phyloP scores from a whole-genome alignment of 2,888 invertebrate species.

The Drosophila yooni region DNA sequence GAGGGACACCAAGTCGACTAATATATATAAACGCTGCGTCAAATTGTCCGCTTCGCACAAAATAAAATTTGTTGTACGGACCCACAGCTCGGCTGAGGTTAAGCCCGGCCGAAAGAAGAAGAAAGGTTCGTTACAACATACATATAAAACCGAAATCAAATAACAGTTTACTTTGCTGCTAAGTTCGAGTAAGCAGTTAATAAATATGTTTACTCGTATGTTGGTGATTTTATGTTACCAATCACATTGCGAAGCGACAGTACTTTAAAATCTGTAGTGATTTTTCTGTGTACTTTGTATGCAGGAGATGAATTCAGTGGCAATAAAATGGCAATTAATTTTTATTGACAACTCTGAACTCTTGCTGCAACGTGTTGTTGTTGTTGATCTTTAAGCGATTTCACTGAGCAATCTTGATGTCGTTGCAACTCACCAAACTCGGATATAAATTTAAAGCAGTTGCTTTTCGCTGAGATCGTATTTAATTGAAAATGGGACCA shows the following conservation, averaged over 20 bases:
- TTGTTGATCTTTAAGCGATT: conserved; percentile 66
- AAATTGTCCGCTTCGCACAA: too few species aligned
- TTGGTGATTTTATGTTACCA: conserved; percentile 18
- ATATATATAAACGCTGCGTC: too few species aligned
- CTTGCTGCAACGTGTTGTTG: conserved; percentile 64
- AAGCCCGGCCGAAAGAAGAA: too few species aligned
- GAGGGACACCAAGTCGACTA: too few species aligned
- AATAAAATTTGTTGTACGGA: too few species aligned
- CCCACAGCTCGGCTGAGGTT: too few species aligned
- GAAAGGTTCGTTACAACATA: too few species aligned
- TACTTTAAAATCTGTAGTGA: conserved; percentile 6
- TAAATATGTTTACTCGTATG: background rate
- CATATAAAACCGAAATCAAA: background rate
- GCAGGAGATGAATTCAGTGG: conserved; percentile 65
- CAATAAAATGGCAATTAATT: conserved; percentile 84
- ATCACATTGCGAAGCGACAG: background rate
- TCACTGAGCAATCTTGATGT: conserved; percentile 48
- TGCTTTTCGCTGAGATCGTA: background rate
- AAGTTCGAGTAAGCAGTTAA: background rate
- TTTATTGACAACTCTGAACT: conserved; percentile 83
- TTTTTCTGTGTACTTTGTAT: conserved; percentile 63
- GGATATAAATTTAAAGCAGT: conserved; percentile 8
- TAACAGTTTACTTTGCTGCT: too few species aligned
- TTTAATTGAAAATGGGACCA: background rate
- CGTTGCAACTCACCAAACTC: conserved; percentile 8